These are phyloP conservation scores for Chelonus formosanus DNA, from an alignment of 2,888 invertebrate species.

Conservation along the genomic window DNA sequence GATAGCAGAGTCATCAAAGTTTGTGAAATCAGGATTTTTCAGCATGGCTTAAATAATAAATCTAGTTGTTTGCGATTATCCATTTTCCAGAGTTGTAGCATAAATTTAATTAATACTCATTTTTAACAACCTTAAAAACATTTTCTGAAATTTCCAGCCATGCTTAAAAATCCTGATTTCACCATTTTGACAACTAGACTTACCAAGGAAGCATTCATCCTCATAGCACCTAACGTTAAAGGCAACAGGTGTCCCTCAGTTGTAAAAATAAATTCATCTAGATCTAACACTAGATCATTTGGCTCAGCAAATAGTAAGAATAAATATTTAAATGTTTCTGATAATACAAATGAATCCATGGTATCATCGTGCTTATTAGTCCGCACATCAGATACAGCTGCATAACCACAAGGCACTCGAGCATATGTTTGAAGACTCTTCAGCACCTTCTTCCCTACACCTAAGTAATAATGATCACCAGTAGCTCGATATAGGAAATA, in stretches of 20 bases:
- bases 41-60: too few species aligned
- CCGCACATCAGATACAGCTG: slow-evolving; percentile 94
- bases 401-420: slow-evolving; percentile 95
- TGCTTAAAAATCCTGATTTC: too few species aligned
- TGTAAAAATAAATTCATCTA: slow-evolving; percentile 89
- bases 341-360: slow-evolving; percentile 98
- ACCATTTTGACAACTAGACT: slow-evolving; percentile 24
- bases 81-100: neutral
- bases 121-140: too few species aligned
- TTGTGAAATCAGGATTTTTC: too few species aligned
- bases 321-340: slow-evolving; percentile 98
- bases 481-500: slow-evolving; percentile 97
- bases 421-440: slow-evolving; percentile 90
- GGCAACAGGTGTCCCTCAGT: slow-evolving; percentile 97
- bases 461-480: slow-evolving; percentile 93
- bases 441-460: slow-evolving; percentile 88
- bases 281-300: slow-evolving; percentile 80
- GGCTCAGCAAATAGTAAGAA: slow-evolving; percentile 92
- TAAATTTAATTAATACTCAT: neutral
- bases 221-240: slow-evolving; percentile 77
- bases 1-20: too few species aligned
- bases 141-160: too few species aligned
- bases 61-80: neutral
- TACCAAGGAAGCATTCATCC: slow-evolving; percentile 67
- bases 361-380: slow-evolving; percentile 92